A percentile compares a stretch with the other conserved stretches of the same genome.
Conservation (phyloP, 2,888 invertebrate genomes). For the Ichneumoninae sp. region DNA sequence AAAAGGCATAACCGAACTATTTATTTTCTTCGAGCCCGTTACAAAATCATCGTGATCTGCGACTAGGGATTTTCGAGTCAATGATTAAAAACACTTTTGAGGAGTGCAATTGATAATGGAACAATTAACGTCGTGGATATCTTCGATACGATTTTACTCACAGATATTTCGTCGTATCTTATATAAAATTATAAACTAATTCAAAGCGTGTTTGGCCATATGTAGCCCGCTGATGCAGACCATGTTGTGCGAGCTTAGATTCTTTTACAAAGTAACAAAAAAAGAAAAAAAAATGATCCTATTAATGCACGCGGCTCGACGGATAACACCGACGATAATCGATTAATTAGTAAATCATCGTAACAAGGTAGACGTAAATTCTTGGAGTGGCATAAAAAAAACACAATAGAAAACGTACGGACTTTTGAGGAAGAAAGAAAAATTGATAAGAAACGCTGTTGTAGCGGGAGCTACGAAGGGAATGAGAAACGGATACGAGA, state of each 20-base stretch:
- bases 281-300: constrained; percentile 15
- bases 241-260: constrained; percentile 41
- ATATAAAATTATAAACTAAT: background rate
- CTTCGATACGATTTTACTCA: constrained; percentile 18
- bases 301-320: constrained; percentile 17
- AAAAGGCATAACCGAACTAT: background rate
- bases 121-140: background rate
- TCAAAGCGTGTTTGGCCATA: constrained; percentile 7
- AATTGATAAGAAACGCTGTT: background rate
- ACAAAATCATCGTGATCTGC: background rate
- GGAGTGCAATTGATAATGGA: constrained; percentile 7
- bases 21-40: constrained; percentile 6
- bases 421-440: background rate
- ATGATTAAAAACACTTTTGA: background rate
- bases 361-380: constrained; percentile 50
- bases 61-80: constrained; percentile 3
- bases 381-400: constrained; percentile 32
- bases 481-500: constrained; percentile 61
- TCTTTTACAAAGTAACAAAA: constrained; percentile 12
- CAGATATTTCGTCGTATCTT: background rate
- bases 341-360: constrained; percentile 40
- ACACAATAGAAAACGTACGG: constrained; percentile 4
- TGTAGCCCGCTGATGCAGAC: constrained; percentile 1
- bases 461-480: constrained; percentile 1
- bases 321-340: constrained; percentile 39